Percentiles rank a stretch among this genome's conserved stretches.
phyloP scores from a whole-genome alignment of 2,797 vertebrate genomes.

The Chaetodon trifasciatus region DNA sequence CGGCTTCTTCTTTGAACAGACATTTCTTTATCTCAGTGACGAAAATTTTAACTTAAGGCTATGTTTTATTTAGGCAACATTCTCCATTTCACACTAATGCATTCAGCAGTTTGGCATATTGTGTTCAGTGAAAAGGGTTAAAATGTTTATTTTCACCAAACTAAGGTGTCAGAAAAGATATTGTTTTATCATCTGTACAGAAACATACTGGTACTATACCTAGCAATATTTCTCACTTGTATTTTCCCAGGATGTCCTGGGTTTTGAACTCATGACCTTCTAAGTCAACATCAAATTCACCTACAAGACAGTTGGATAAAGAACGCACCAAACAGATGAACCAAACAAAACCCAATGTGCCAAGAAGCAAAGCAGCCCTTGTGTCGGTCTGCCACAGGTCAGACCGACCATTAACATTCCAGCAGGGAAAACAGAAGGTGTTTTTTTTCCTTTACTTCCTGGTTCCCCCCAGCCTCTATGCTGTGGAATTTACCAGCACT shows the following conservation, averaged over 20 bases:
- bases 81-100: too few species aligned
- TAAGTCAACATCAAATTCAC: background rate
- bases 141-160: background rate
- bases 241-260: background rate
- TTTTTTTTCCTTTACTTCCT: conserved; percentile 66
- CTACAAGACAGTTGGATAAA: conserved; percentile 1
- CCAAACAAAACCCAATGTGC: conserved; percentile 5
- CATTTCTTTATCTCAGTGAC: background rate
- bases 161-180: background rate
- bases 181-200: background rate
- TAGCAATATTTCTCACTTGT: background rate
- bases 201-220: background rate
- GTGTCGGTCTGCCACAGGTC: conserved; percentile 46
- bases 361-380: conserved; percentile 12
- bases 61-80: background rate
- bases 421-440: conserved; percentile 71
- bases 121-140: background rate
- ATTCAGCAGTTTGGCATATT: background rate
- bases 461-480: conserved; percentile 1
- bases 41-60: background rate
- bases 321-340: conserved; percentile 7
- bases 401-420: conserved; percentile 76
- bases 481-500: conserved; percentile 70
- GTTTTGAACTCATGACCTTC: background rate
- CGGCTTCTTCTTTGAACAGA: background rate